Evolutionary conservation across 2,888 invertebrate species (phyloP), one percentile per base, ranked within the genome.

Genomic region (Resseliella maxima): DNA sequence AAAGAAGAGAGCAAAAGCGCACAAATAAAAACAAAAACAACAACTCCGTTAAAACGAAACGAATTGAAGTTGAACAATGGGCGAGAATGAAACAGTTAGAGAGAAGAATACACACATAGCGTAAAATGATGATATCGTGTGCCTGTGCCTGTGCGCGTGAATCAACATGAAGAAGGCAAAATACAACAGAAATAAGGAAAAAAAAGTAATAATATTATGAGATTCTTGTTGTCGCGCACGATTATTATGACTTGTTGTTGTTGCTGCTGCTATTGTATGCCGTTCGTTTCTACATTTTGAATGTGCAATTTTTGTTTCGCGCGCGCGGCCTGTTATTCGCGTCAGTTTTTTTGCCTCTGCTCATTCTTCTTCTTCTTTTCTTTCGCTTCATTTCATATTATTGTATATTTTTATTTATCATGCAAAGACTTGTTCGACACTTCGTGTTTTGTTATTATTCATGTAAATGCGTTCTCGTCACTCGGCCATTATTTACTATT

Each of bases 191-290:
- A 59, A 24, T 3, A 27, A 50, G 46, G 2, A 15, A 50, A 50
- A 50, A 15, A 31, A 72, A 72, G 31, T 6, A 59, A n/a, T n/a
- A n/a, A n/a, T 59, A 8, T 27, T 24, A 72, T 72, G 72, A 15
- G 72, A 72, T 31, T 72, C 72, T 72, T 72, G 72, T 72, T 35
- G 72, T 72, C 31, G 72, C 31, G 59, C 24, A 59, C 59, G 59
- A 59, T 27, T 59, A 24, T 50, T 50, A 50, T 50, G 5, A 21
- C 50, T 21, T 50, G 12, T 41, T 41, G 41, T 41, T 41, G 41
- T 50, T 50, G 50, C 15, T 50, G 50, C 2, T 21, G 50, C 15
- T 50, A 18, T 50, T 50, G 12, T 12, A 41, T 41, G 5, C 46
- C 12, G 18, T 50, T 50, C 46, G 18, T 15, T 59, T 21, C 21